Conservation (phyloP, 2,113 vertebrate species). For the Poecilia latipinna region DNA sequence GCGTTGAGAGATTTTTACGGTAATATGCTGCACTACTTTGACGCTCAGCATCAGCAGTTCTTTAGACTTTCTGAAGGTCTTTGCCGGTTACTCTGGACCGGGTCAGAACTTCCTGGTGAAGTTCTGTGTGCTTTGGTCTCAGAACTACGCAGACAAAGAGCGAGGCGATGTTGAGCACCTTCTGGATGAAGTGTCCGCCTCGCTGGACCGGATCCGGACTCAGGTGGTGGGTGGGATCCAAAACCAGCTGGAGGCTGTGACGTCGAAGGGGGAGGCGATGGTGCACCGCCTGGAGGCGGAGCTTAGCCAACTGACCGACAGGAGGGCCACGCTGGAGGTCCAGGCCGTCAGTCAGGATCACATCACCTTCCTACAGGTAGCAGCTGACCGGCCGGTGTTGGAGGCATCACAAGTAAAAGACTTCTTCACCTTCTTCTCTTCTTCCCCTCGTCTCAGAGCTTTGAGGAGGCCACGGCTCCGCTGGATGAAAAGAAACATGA, state of each 20-base stretch:
- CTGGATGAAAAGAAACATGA: slow-evolving; percentile 14
- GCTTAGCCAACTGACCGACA: slow-evolving; percentile 59
- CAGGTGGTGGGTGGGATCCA: slow-evolving; percentile 71
- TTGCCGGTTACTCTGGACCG: background rate
- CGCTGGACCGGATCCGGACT: slow-evolving; percentile 64
- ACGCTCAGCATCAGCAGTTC: background rate
- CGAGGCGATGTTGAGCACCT: slow-evolving; percentile 63
- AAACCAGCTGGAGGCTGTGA: slow-evolving; percentile 61
- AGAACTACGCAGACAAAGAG: slow-evolving; percentile 71
- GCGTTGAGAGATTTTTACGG: too few species aligned
- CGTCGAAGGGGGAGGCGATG: slow-evolving; percentile 62
- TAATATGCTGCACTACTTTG: background rate
- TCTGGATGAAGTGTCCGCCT: slow-evolving; percentile 57
- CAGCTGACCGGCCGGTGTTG: background rate
- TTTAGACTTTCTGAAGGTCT: background rate
- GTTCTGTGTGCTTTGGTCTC: background rate
- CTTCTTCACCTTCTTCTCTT: background rate
- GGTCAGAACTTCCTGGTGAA: background rate
- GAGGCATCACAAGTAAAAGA: background rate
- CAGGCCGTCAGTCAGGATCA: slow-evolving; percentile 80
- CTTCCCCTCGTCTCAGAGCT: slow-evolving; percentile 58
- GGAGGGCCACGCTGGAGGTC: slow-evolving; percentile 62
- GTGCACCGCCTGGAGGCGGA: slow-evolving; percentile 67
- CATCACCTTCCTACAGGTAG: slow-evolving; percentile 80
- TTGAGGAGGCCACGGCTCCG: slow-evolving; percentile 52